These are phyloP conservation scores for Neopelma chrysocephalum DNA, from an alignment of 2,797 vertebrate genomes.

Conservation along the genomic window DNA sequence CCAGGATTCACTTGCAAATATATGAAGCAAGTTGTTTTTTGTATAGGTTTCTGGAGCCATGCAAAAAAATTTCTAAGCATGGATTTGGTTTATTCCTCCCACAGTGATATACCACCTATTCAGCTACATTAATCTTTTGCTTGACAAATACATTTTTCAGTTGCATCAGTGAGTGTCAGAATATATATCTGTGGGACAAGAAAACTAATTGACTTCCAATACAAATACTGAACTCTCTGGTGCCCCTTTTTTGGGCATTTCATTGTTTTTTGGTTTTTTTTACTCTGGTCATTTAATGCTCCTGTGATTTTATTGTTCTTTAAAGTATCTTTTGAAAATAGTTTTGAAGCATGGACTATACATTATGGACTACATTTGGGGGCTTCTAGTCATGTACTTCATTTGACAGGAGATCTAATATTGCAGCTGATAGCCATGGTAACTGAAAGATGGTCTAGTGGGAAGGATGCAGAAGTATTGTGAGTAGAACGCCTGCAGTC, in stretches of 20 bases:
- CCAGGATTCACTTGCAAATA: neutral
- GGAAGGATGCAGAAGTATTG: neutral
- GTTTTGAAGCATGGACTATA: neutral
- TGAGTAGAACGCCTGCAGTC: neutral
- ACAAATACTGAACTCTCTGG: neutral
- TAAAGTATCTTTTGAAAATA: neutral
- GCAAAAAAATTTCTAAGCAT: neutral
- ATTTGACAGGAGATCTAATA: neutral
- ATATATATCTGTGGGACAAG: neutral
- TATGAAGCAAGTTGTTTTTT: neutral
- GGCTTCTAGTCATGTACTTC: neutral
- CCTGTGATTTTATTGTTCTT: neutral
- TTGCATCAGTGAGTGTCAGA: neutral
- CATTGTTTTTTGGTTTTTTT: neutral
- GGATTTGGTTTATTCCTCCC: neutral
- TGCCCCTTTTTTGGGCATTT: neutral
- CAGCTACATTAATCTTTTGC: neutral
- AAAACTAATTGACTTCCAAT: neutral
- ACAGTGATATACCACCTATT: neutral
- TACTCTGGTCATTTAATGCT: neutral
- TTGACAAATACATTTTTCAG: neutral
- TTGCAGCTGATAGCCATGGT: neutral
- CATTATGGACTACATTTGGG: neutral
- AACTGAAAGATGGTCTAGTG: neutral
- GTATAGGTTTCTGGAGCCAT: neutral